These are phyloP conservation scores for Nylanderia fulva DNA, from an alignment of 1,140 invertebrate genomes.

Conservation along the genomic window DNA sequence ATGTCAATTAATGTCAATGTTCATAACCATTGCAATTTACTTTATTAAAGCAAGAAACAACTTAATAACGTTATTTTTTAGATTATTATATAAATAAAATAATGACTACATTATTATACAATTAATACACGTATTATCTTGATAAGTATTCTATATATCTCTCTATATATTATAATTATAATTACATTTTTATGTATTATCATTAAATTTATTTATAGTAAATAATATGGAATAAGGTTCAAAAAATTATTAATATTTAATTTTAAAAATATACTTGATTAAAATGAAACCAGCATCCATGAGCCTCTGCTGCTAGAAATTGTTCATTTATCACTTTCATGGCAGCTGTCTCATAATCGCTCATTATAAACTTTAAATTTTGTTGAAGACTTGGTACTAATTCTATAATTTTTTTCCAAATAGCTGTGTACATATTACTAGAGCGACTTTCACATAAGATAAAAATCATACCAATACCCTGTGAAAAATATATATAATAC, in stretches of 20 bases:
- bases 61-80: too few species aligned
- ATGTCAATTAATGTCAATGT: too few species aligned
- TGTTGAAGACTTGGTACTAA: slow-evolving; percentile 33
- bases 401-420: slow-evolving; percentile 47
- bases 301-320: slow-evolving; percentile 28
- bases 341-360: slow-evolving; percentile 48
- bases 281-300: slow-evolving; percentile 58
- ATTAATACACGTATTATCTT: too few species aligned
- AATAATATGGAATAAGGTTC: not conserved
- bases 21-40: too few species aligned
- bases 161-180: too few species aligned
- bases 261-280: slow-evolving; percentile 35
- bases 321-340: slow-evolving; percentile 21
- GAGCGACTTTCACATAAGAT: slow-evolving; percentile 37
- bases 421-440: slow-evolving; percentile 36
- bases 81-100: too few species aligned
- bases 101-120: too few species aligned
- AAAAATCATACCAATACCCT: slow-evolving; percentile 48
- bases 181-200: not conserved
- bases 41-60: too few species aligned
- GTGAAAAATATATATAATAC: not conserved
- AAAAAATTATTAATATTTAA: not conserved
- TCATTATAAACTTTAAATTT: slow-evolving; percentile 59
- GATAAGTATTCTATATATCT: too few species aligned
- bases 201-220: slow-evolving; percentile 6